phyloP scores from a whole-genome alignment of 2,797 vertebrate genomes.

The Enteromius mattozi region DNA sequence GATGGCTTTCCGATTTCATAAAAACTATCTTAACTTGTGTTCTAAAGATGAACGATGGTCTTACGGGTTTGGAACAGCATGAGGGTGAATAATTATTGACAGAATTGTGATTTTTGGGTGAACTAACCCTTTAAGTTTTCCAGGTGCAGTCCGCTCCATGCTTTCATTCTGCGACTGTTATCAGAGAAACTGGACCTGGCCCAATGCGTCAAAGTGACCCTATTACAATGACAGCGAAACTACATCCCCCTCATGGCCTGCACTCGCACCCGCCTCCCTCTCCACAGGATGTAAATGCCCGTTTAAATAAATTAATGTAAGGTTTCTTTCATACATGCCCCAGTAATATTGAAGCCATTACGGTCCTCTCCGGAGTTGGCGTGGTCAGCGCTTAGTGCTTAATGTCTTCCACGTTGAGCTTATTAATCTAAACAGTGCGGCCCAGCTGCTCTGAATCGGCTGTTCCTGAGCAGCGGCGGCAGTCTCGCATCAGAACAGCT shows the following conservation, averaged over 20 bases:
- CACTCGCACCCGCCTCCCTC: slow-evolving; percentile 50
- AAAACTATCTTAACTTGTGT: no score
- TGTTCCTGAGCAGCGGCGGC: slow-evolving; percentile 22
- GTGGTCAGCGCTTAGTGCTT: slow-evolving; percentile 50
- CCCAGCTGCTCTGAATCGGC: slow-evolving; percentile 58
- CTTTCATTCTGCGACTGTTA: slow-evolving; percentile 16
- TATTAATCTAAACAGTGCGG: slow-evolving; percentile 59
- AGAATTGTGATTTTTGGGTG: no score
- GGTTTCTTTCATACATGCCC: slow-evolving; percentile 54
- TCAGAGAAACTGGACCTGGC: slow-evolving; percentile 3
- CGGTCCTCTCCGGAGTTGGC: slow-evolving; percentile 44
- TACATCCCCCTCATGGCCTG: slow-evolving; percentile 5
- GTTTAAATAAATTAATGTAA: slow-evolving; percentile 59
- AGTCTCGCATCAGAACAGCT: slow-evolving; percentile 15
- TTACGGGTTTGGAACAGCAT: no score
- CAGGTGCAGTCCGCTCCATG: background rate
- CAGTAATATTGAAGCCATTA: slow-evolving; percentile 61
- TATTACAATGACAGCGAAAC: slow-evolving; percentile 37
- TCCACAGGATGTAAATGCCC: slow-evolving; percentile 42
- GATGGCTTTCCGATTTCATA: no score
- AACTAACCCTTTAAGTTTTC: background rate
- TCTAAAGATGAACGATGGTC: no score
- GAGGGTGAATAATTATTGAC: no score
- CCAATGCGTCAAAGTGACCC: slow-evolving; percentile 41
- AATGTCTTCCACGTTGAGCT: slow-evolving; percentile 54